A percentile compares a stretch with the other conserved stretches of the same genome.
These are phyloP conservation scores for Epinotia nisella DNA, from an alignment of 2,888 invertebrate species.

Conservation along the genomic window DNA sequence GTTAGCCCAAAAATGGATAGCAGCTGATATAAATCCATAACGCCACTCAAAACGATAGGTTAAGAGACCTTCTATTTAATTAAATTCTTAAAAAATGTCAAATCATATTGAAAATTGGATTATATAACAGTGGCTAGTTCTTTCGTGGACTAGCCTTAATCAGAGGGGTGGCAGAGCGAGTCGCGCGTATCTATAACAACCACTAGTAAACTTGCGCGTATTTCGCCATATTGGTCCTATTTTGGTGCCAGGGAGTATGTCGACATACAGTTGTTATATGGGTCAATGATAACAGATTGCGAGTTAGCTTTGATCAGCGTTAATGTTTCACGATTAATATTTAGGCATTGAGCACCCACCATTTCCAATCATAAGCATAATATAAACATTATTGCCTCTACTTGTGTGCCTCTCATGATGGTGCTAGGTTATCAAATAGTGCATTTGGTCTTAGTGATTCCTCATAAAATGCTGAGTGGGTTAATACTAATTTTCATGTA, in stretches of 20 bases:
- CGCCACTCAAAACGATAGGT: too few relatives aligned
- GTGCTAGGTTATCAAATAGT: constrained; percentile 44
- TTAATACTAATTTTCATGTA: constrained; percentile 28
- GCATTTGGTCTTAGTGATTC: constrained; percentile 39
- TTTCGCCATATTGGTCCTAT: neutral
- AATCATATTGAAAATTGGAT: too few relatives aligned
- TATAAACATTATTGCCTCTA: constrained; percentile 43
- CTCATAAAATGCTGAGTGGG: constrained; percentile 40
- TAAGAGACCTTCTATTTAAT: too few relatives aligned
- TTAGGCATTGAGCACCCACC: constrained; percentile 39
- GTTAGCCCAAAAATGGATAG: too few relatives aligned
- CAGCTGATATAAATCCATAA: too few relatives aligned
- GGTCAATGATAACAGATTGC: constrained; percentile 29
- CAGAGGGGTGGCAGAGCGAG: too few relatives aligned
- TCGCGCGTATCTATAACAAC: neutral
- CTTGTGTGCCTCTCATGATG: constrained; percentile 30
- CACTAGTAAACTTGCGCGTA: neutral
- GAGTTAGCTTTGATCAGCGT: constrained; percentile 20
- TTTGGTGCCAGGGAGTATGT: neutral
- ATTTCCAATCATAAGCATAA: constrained; percentile 36
- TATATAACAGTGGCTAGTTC: too few relatives aligned
- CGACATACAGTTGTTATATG: neutral
- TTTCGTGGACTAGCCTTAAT: too few relatives aligned
- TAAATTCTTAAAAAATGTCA: too few relatives aligned
- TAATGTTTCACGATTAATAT: constrained; percentile 20